Percentiles rank a stretch among this genome's conserved stretches.
Conservation (phyloP, 2,888 invertebrate species). For the Mythimna pallens region DNA sequence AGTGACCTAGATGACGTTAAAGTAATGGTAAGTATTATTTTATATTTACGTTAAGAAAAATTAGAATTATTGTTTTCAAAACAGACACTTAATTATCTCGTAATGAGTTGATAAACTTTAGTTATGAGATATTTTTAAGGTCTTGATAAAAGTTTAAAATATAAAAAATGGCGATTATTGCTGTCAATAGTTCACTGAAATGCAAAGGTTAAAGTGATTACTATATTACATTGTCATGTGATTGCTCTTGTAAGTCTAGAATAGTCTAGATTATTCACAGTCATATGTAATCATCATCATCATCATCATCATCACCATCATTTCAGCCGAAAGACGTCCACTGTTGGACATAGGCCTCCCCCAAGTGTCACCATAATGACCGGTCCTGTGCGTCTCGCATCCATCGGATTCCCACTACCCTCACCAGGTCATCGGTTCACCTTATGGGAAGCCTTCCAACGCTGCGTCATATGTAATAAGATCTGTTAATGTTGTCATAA, state of each 20-base stretch:
- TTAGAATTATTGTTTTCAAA: constrained; percentile 16
- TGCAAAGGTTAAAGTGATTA: constrained; percentile 37
- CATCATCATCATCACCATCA: too few species aligned
- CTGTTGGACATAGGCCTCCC: too few species aligned
- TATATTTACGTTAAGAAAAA: constrained; percentile 7
- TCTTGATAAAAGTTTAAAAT: background rate
- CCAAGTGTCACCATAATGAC: too few species aligned
- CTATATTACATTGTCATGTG: constrained; percentile 3
- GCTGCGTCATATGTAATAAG: background rate
- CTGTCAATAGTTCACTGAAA: constrained; percentile 27
- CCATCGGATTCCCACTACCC: too few species aligned
- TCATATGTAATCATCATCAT: too few species aligned
- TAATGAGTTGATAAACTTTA: constrained; percentile 32
- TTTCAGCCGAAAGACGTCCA: too few species aligned
- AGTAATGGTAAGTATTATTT: constrained; percentile 91
- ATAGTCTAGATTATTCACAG: too few species aligned
- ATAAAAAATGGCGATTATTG: constrained; percentile 20
- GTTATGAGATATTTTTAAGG: constrained; percentile 32
- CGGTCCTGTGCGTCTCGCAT: too few species aligned
- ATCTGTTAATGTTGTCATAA: background rate
- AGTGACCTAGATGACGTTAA: constrained; percentile 93
- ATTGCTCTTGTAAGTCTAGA: background rate
- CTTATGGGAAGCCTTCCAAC: too few species aligned
- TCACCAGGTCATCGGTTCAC: too few species aligned
- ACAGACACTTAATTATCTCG: constrained; percentile 20